These are phyloP conservation scores for Heliornis fulica DNA, from an alignment of 2,113 vertebrate genomes.

Conservation along the genomic window DNA sequence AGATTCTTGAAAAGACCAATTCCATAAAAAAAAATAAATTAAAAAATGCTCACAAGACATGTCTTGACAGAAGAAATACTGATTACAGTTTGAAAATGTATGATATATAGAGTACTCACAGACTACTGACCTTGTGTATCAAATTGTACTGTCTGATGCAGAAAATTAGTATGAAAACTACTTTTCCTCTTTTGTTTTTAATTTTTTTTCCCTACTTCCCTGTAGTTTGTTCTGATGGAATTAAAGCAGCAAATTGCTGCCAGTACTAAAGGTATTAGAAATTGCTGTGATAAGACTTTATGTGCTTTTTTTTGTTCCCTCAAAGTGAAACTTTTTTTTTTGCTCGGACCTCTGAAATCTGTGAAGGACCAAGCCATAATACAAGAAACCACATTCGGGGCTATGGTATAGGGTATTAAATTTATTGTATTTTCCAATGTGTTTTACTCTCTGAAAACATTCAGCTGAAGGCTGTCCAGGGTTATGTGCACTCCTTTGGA, in stretches of 20 bases:
- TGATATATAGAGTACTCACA: not conserved
- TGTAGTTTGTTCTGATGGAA: not conserved
- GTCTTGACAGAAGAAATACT: not conserved
- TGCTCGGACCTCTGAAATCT: not conserved
- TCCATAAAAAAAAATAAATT: not conserved
- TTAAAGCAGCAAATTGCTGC: not conserved
- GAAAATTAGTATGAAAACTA: not conserved
- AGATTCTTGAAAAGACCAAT: not conserved
- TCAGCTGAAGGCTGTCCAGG: not conserved
- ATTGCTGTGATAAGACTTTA: not conserved
- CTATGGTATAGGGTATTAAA: not conserved
- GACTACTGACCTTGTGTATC: not conserved
- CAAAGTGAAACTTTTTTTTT: fast-evolving
- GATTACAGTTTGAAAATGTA: not conserved
- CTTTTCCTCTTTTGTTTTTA: not conserved
- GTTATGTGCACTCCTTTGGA: not conserved
- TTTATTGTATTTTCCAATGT: not conserved
- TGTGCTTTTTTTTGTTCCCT: not conserved
- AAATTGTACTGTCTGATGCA: not conserved
- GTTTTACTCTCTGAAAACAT: not conserved
- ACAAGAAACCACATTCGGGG: not conserved
- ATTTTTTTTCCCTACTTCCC: not conserved
- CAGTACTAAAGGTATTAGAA: not conserved
- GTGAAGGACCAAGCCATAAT: not conserved
- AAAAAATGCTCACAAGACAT: not conserved